phyloP scores from a whole-genome alignment of 2,888 invertebrate genomes.

The Neoaliturus tenellus region DNA sequence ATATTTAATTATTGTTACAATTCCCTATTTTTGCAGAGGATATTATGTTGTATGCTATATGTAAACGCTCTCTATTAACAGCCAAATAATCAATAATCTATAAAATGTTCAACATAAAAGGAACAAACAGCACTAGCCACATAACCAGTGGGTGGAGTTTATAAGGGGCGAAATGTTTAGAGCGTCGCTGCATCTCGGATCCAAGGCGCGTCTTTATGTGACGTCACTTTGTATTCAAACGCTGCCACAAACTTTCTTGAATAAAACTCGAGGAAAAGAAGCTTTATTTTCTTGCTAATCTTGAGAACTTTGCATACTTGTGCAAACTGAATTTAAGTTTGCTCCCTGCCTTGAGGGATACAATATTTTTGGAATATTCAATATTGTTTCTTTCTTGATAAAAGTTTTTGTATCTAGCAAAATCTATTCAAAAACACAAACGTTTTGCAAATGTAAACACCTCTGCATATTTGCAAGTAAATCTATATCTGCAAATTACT shows the following conservation, averaged over 20 bases:
- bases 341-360: background rate
- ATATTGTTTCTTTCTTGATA: background rate
- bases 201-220: constrained; percentile 9
- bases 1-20: background rate
- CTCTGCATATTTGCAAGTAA: too few species aligned
- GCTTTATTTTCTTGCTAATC: constrained; percentile 26
- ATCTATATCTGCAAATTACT: too few species aligned
- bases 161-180: background rate
- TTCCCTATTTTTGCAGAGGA: background rate
- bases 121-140: background rate
- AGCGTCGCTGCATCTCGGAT: background rate
- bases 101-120: background rate
- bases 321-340: constrained; percentile 20
- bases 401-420: too few species aligned
- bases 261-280: constrained; percentile 19
- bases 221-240: constrained; percentile 33
- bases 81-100: background rate
- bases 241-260: constrained; percentile 15
- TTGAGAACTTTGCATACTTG: constrained; percentile 23
- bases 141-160: background rate
- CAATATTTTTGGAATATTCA: background rate
- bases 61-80: background rate
- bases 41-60: background rate
- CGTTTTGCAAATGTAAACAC: too few species aligned
- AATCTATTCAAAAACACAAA: too few species aligned